Conservation (phyloP, 2,888 invertebrate species). For the Isoperla grammatica region DNA sequence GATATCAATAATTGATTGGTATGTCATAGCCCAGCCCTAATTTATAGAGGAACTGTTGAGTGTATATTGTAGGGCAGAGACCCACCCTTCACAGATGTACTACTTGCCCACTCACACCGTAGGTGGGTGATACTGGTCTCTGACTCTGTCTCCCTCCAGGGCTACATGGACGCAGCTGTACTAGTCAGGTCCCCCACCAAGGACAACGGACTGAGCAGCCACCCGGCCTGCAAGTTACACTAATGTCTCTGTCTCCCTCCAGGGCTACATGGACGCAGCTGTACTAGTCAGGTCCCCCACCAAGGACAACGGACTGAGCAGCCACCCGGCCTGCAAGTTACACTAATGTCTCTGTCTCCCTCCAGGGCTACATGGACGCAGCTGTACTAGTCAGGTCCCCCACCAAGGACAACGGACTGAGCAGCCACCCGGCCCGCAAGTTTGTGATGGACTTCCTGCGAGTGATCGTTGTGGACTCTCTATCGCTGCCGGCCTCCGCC, state of each 20-base stretch:
- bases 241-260: too few relatives aligned
- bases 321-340: slow-evolving; percentile 80
- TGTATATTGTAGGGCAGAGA: too few relatives aligned
- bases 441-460: slow-evolving; percentile 92
- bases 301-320: slow-evolving; percentile 52
- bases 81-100: too few relatives aligned
- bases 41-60: too few relatives aligned
- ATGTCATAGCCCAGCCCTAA: too few relatives aligned
- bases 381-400: slow-evolving; percentile 31
- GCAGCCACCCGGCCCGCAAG: slow-evolving; percentile 76
- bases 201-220: slow-evolving; percentile 57
- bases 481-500: slow-evolving; percentile 74
- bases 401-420: slow-evolving; percentile 47
- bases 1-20: too few relatives aligned
- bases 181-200: slow-evolving; percentile 30
- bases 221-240: slow-evolving; percentile 82
- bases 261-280: slow-evolving; percentile 28
- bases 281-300: slow-evolving; percentile 31
- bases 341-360: too few relatives aligned
- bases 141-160: too few relatives aligned
- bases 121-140: too few relatives aligned
- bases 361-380: slow-evolving; percentile 24
- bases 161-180: slow-evolving; percentile 29
- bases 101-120: too few relatives aligned
- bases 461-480: slow-evolving; percentile 89